phyloP scores from a whole-genome alignment of 2,113 vertebrate genomes.

The Hippopotamus amphibius region DNA sequence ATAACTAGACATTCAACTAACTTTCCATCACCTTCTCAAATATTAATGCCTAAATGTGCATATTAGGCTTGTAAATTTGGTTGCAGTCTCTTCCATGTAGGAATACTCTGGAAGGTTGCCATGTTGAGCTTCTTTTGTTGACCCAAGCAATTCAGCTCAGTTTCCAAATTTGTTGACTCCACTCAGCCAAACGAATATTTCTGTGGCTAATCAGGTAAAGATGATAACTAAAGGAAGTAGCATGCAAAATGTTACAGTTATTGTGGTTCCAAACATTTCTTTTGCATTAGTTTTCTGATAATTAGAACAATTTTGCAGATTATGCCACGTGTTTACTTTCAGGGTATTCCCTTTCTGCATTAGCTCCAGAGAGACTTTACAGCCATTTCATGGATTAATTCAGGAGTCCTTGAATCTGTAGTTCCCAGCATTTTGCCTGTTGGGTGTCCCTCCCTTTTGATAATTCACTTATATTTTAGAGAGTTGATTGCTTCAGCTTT shows the following conservation, averaged over 20 bases:
- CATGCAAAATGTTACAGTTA: not conserved
- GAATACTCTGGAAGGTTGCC: not conserved
- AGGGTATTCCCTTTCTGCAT: not conserved
- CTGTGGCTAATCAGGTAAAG: not conserved
- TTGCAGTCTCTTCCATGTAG: not conserved
- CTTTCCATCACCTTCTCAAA: not conserved
- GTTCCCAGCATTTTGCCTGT: not conserved
- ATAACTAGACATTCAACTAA: not conserved
- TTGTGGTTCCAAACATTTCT: not conserved
- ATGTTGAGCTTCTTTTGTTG: not conserved
- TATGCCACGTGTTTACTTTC: not conserved
- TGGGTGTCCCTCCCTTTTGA: not conserved
- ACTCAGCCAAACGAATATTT: not conserved
- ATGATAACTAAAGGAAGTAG: not conserved
- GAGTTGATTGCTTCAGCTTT: not conserved
- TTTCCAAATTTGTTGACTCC: not conserved
- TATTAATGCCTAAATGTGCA: not conserved
- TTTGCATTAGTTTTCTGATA: conserved; percentile 16
- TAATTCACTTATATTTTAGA: not conserved
- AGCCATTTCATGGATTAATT: not conserved
- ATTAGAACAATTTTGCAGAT: not conserved
- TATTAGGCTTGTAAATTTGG: not conserved
- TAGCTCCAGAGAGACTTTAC: not conserved
- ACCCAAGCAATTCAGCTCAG: not conserved
- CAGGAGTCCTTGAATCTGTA: not conserved